Base-by-base conservation (phyloP, 2,113 vertebrate species). In the Sisor rabdophorus region DNA sequence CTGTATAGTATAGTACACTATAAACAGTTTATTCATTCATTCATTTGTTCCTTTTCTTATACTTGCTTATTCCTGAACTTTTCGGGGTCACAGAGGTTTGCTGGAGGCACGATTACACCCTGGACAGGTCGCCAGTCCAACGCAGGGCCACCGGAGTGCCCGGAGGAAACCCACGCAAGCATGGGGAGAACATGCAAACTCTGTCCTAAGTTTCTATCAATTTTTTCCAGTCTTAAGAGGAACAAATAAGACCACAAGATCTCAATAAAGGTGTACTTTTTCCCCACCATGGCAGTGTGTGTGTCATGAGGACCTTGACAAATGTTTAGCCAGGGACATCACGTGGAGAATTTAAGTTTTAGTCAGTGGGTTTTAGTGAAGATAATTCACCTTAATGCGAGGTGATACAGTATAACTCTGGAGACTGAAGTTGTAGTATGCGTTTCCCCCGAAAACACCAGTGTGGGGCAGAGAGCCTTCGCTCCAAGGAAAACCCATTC, bases 281-380 rank as follows among this genome's bases (percentile, higher is more conserved):
- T 22, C 11, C 0, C 11, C 20, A 11, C n/a, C 63, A 26, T 26
- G n/a, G 9, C 15, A 9, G n/a, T 17, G 4, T 67, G 13, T 48
- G 40, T 24, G n/a, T n/a, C 20, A 15, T 3, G 20, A 44, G 36
- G 20, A 15, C 32, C 32, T 64, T 40, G 30, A 64, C 32, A 15
- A 40, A 36, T 63, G 17, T 6, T 3, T 4, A 40, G 19, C 17
- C 30, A 63, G 19, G 12, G 36, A 22, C 12, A 20, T 24, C 1
- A 15, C 11, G 19, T 36, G 13, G 20, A 64, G n/a, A n/a, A n/a
- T n/a, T n/a, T n/a, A n/a, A 40, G 12, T n/a, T 20, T 22, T 15
- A 64, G 73, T 26, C n/a, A n/a, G n/a, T 53, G 47, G n/a, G 47
- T 64, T 75, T 52, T 24, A 53, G n/a, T 24, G 13, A 76, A 58